Evolutionary conservation across 2,888 invertebrate species (phyloP), one percentile per base, ranked within the genome.

Genomic region (Drosophila kambysellisi): DNA sequence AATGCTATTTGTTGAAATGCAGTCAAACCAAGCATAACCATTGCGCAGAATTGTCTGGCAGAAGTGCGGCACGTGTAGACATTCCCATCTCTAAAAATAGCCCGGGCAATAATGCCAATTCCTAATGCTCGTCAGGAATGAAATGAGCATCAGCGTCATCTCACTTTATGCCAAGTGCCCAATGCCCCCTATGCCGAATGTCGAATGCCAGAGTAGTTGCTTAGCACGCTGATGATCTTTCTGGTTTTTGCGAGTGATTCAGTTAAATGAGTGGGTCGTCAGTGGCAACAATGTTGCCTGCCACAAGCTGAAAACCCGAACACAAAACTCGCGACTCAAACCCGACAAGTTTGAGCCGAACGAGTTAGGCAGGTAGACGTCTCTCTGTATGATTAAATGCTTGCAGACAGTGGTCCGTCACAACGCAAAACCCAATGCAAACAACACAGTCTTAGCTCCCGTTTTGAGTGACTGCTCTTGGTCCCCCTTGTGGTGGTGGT

Each of bases 261-360:
- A 30, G 58, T 43, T 41, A 52, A 48, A 25, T 70, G 66, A 61
- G 58, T 64, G 66, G 79, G 54, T 65, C 58, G 64, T 48, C 39
- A 66, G 52, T 41, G 60, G 58, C 79, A 70, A 79, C 81, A 66
- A 58, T 54, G 66, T 76, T 70, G 77, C 63, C 32, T 25, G 11
- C n/a, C 39, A 32, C 33, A 30, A 43, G 32, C 50, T 2, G 5
- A 32, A 64, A 60, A 41, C 30, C 20, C 33, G 48, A 70, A 46
- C 41, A 43, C 17, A 51, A 51, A 43, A 50, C 54, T 12, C 51
- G 54, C 46, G 53, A 37, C 54, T 20, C 46, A 48, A 43, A 11
- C 56, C 25, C 25, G 32, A 63, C 59, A 50, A 56, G 61, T 64
- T 52, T 32, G 48, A 53, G 65, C 25, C 65, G 57, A 57, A 56